These are phyloP conservation scores for Apamea sordens DNA, from an alignment of 2,888 invertebrate species.

Conservation along the genomic window DNA sequence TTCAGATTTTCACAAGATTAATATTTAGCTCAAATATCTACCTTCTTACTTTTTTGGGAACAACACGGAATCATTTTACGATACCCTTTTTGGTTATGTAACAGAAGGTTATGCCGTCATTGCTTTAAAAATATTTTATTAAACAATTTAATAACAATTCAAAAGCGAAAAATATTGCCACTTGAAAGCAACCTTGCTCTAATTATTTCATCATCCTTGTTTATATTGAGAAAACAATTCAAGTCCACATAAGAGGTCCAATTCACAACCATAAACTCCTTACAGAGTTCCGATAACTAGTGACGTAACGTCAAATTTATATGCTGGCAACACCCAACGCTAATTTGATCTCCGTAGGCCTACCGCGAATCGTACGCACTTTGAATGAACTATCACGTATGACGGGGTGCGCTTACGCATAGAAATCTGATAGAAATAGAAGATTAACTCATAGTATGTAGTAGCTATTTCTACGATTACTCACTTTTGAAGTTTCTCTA, in stretches of 20 bases:
- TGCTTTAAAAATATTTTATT: slow-evolving; percentile 4
- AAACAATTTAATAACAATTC: not conserved
- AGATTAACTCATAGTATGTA: slow-evolving; percentile 50
- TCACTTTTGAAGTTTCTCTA: slow-evolving; percentile 60
- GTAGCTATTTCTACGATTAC: slow-evolving; percentile 48
- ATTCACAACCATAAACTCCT: slow-evolving; percentile 32
- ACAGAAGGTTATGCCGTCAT: slow-evolving; percentile 23
- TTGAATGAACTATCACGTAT: slow-evolving; percentile 63
- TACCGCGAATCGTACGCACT: slow-evolving; percentile 48
- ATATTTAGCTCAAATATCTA: slow-evolving; percentile 2
- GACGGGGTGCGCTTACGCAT: slow-evolving; percentile 52
- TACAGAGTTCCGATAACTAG: slow-evolving; percentile 45
- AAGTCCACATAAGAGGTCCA: slow-evolving; percentile 39
- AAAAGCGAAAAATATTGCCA: slow-evolving; percentile 13
- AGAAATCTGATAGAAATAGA: slow-evolving; percentile 60
- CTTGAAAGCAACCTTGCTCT: slow-evolving; percentile 50
- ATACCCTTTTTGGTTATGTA: not conserved
- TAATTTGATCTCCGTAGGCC: slow-evolving; percentile 67
- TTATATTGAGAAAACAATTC: slow-evolving; percentile 41
- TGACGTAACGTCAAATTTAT: slow-evolving; percentile 58
- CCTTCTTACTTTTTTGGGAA: not conserved
- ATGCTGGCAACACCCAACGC: slow-evolving; percentile 52
- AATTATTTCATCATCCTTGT: slow-evolving; percentile 48
- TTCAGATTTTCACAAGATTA: not conserved
- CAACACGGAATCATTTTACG: not conserved